Evolutionary conservation across 2,797 vertebrate species (phyloP).

Genomic region (Betta splendens): DNA sequence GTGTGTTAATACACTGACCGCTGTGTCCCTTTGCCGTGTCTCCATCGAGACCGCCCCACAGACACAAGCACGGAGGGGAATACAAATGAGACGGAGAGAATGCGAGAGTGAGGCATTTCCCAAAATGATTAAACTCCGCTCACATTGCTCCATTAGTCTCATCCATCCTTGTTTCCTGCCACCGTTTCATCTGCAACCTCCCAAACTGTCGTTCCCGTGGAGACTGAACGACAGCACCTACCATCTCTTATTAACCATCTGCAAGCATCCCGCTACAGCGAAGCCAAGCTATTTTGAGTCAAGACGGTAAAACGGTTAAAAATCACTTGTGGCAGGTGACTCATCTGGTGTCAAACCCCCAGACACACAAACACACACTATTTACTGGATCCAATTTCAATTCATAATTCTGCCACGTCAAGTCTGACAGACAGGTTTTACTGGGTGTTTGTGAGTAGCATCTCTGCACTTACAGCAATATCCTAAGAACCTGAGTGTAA

Average conservation of each 20-base stretch:
- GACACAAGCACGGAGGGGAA: conserved; percentile 46
- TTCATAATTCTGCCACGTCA: conserved; percentile 24
- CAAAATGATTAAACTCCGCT: conserved; percentile 67
- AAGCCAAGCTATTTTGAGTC: conserved; percentile 40
- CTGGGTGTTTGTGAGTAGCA: conserved; percentile 10
- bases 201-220: conserved; percentile 38
- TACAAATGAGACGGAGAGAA: conserved; percentile 45
- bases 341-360: conserved; percentile 34
- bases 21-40: conserved; percentile 33
- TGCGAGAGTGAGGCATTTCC: conserved; percentile 55
- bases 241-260: conserved; percentile 44
- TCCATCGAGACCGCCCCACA: conserved; percentile 33
- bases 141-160: conserved; percentile 62
- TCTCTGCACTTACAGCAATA: conserved; percentile 12
- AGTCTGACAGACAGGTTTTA: conserved; percentile 7
- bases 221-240: conserved; percentile 39
- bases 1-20: conserved; percentile 8
- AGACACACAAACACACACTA: conserved; percentile 9
- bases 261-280: conserved; percentile 32
- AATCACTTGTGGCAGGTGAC: conserved; percentile 34
- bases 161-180: conserved; percentile 54
- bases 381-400: conserved; percentile 14
- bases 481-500: conserved; percentile 12
- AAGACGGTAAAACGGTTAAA: conserved; percentile 37
- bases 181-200: conserved; percentile 42